These are phyloP conservation scores for Siniperca undulata DNA, from an alignment of 2,797 vertebrate species.

Conservation along the genomic window DNA sequence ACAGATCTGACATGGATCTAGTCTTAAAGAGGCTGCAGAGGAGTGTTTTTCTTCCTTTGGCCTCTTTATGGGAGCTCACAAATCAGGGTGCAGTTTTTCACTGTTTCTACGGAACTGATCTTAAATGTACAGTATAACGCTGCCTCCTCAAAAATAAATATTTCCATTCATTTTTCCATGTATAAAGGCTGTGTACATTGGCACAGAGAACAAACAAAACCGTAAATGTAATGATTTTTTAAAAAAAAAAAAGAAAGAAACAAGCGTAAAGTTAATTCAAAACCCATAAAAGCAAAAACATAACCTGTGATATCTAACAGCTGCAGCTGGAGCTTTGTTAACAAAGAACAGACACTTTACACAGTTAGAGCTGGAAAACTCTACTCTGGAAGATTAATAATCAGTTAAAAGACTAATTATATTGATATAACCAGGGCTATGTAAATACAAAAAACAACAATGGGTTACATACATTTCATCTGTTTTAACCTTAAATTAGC, in stretches of 20 bases:
- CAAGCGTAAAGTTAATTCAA: conserved; percentile 26
- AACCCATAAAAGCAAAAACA: background rate
- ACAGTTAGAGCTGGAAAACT: conserved; percentile 13
- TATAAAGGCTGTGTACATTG: conserved; percentile 53
- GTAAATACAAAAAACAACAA: background rate
- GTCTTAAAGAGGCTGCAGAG: conserved; percentile 27
- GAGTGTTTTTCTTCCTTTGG: conserved; percentile 44
- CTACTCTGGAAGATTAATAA: background rate
- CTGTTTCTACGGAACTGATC: conserved; percentile 5
- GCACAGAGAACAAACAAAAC: conserved; percentile 42
- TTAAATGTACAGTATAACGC: conserved; percentile 27
- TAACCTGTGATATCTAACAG: conserved; percentile 36
- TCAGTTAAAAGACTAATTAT: conserved; percentile 12
- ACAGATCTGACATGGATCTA: conserved; percentile 40
- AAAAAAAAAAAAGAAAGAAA: background rate
- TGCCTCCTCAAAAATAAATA: conserved; percentile 24
- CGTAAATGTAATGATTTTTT: conserved; percentile 16
- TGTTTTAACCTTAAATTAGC: background rate
- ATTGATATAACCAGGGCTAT: background rate
- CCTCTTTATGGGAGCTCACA: conserved; percentile 52
- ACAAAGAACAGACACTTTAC: conserved; percentile 25
- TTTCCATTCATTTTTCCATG: conserved; percentile 21
- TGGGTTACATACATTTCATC: background rate
- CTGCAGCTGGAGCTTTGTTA: conserved; percentile 41
- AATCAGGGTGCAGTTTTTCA: conserved; percentile 52